A percentile compares a stretch with the other conserved stretches of the same genome.
Conservation (phyloP, 2,888 invertebrate species). For the Machimus atricapillus region DNA sequence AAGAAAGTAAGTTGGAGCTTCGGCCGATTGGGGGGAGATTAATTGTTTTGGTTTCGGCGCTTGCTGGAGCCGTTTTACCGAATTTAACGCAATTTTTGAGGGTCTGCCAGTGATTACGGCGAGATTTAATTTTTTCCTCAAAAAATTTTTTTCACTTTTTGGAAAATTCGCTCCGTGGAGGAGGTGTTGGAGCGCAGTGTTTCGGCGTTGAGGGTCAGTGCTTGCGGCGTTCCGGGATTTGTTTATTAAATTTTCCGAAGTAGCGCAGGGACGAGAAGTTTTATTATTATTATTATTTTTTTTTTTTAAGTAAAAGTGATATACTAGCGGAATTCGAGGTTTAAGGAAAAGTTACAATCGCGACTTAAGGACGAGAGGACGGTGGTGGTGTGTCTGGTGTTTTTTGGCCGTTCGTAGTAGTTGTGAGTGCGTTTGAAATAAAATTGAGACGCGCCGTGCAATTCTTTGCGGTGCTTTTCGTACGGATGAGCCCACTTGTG, state of each 20-base stretch:
- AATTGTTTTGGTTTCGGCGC: constrained; percentile 6
- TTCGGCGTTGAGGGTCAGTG: background rate
- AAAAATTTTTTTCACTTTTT: background rate
- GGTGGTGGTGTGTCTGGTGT: constrained; percentile 39
- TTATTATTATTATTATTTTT: background rate
- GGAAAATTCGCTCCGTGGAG: background rate
- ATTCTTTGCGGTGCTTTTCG: constrained; percentile 29
- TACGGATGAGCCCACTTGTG: constrained; percentile 2
- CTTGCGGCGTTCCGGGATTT: constrained; percentile 9
- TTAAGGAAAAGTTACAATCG: constrained; percentile 9
- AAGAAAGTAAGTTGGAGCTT: constrained; percentile 31
- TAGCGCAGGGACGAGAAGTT: background rate
- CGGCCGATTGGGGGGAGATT: background rate
- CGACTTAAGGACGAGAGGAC: constrained; percentile 11
- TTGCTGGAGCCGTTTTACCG: background rate
- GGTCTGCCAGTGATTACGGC: background rate
- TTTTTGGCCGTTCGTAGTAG: constrained; percentile 40
- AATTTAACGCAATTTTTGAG: background rate
- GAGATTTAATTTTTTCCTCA: background rate
- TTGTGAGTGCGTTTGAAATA: constrained; percentile 42
- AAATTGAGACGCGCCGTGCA: constrained; percentile 43
- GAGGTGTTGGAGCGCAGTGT: background rate
- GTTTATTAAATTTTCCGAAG: constrained; percentile 17
- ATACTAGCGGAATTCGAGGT: background rate
- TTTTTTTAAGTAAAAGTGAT: background rate